Conservation (phyloP, 2,113 vertebrate species). For the Glareola pratincola region DNA sequence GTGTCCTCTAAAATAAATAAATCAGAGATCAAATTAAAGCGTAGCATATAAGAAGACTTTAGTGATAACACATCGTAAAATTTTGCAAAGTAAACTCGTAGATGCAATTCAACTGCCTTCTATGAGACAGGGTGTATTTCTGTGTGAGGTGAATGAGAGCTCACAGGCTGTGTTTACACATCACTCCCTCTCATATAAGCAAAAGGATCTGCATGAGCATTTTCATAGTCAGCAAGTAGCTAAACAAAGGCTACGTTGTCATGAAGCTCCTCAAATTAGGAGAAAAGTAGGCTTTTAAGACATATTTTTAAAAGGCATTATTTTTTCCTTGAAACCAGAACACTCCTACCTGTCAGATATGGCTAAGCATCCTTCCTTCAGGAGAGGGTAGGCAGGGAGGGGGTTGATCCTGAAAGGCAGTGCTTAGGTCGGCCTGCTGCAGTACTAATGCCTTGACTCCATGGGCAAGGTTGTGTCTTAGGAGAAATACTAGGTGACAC, state of each 20-base stretch:
- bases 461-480: background rate
- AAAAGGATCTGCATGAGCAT: background rate
- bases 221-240: background rate
- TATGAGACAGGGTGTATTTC: rapidly evolving
- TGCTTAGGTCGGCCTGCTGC: background rate
- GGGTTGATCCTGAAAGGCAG: background rate
- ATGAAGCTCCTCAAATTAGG: background rate
- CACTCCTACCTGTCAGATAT: background rate
- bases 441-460: background rate
- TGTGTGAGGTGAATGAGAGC: background rate
- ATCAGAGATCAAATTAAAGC: background rate
- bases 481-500: background rate
- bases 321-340: background rate
- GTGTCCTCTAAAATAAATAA: background rate
- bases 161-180: background rate
- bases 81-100: background rate
- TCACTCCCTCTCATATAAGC: background rate
- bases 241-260: background rate
- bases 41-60: background rate
- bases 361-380: background rate
- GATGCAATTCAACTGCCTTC: background rate
- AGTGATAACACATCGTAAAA: background rate
- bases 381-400: background rate
- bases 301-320: background rate
- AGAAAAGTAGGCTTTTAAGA: background rate